Conservation (phyloP, 2,888 invertebrate genomes). For the Dugesia japonica region DNA sequence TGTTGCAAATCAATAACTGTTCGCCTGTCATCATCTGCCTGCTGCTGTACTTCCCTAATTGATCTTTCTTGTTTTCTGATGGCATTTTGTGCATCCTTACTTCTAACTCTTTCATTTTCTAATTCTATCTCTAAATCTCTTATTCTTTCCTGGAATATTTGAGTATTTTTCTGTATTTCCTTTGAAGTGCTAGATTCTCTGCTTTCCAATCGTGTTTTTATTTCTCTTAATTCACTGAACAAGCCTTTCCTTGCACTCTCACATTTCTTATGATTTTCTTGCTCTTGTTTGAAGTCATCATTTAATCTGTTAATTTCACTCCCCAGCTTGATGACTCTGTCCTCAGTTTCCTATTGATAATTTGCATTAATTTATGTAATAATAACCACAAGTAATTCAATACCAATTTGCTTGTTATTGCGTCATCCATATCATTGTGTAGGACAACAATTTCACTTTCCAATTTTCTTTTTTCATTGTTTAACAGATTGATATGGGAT, state of each 20-base stretch:
- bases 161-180: background rate
- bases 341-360: background rate
- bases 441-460: background rate
- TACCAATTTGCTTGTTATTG: background rate
- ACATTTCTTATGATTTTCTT: background rate
- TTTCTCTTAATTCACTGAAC: background rate
- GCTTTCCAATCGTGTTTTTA: background rate
- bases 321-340: background rate
- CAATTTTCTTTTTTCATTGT: constrained; percentile 4
- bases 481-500: background rate
- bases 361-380: background rate
- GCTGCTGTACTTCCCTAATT: background rate
- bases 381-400: background rate
- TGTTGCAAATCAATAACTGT: constrained; percentile 41
- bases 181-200: background rate
- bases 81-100: background rate
- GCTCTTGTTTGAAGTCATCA: background rate
- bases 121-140: background rate
- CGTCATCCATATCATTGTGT: background rate
- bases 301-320: background rate
- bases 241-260: background rate
- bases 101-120: background rate
- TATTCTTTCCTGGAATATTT: background rate
- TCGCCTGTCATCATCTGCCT: constrained; percentile 43
- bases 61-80: background rate